Percentiles rank a stretch among this genome's conserved stretches.
phyloP scores from a whole-genome alignment of 2,888 invertebrate genomes.

The Drosophila histrio region DNA sequence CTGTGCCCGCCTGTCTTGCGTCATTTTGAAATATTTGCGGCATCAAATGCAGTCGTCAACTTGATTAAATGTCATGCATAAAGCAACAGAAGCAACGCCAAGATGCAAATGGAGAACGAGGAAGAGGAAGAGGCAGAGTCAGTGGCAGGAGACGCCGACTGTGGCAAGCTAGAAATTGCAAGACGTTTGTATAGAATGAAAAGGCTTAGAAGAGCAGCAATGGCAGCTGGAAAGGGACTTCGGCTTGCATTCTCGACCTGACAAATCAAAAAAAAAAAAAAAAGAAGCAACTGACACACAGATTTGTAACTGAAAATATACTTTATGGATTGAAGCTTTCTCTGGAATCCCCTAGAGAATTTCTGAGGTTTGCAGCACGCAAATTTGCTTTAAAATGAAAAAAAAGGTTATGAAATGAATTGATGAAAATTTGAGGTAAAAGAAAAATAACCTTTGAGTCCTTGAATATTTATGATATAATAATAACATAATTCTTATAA shows the following conservation, averaged over 20 bases:
- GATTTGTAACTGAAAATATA: conserved; percentile 55
- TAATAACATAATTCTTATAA: too few relatives aligned
- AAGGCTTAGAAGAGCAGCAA: conserved; percentile 34
- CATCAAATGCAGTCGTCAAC: conserved; percentile 80
- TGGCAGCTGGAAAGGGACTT: conserved; percentile 22
- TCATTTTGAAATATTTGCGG: conserved; percentile 80
- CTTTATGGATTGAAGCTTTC: conserved; percentile 39
- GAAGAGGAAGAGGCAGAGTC: conserved; percentile 16
- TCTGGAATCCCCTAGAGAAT: conserved; percentile 11
- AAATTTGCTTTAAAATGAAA: conserved; percentile 42
- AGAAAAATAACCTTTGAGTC: background rate
- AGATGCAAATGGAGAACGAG: conserved; percentile 31
- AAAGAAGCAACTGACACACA: conserved; percentile 29
- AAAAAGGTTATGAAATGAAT: too few relatives aligned
- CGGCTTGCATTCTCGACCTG: conserved; percentile 25
- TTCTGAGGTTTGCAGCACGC: background rate
- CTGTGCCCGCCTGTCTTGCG: conserved; percentile 65
- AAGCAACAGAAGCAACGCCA: conserved; percentile 68
- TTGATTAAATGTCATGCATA: conserved; percentile 81
- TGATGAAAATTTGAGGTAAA: background rate
- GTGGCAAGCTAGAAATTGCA: conserved; percentile 60
- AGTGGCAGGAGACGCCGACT: conserved; percentile 11
- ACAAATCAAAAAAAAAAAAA: conserved; percentile 11
- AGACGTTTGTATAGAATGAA: conserved; percentile 59
- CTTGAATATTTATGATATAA: too few relatives aligned